A percentile compares a stretch with the other conserved stretches of the same genome.
These are phyloP conservation scores for Hydrotaea cyrtoneurina DNA, from an alignment of 2,888 invertebrate species.

Conservation along the genomic window DNA sequence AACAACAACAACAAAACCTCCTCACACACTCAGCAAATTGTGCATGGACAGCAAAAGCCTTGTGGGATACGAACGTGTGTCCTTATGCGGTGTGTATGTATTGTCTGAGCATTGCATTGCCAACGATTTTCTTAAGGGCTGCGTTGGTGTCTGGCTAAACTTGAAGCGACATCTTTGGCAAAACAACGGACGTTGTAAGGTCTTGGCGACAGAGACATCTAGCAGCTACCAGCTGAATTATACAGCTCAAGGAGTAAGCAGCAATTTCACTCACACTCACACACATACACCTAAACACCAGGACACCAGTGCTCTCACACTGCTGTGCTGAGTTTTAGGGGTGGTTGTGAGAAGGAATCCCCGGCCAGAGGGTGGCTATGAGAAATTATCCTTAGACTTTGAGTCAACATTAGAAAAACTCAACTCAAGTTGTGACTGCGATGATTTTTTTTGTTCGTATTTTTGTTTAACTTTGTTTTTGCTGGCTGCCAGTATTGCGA, in stretches of 20 bases:
- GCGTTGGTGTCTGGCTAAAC: neutral
- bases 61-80: no score
- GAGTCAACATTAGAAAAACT: neutral
- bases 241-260: neutral
- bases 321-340: neutral
- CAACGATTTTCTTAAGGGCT: slow-evolving; percentile 12
- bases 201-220: neutral
- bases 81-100: slow-evolving; percentile 20
- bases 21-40: neutral
- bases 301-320: neutral
- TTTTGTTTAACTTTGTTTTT: no score
- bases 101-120: neutral
- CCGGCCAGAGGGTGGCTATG: neutral
- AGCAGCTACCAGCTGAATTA: neutral
- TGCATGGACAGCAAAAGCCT: neutral
- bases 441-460: no score
- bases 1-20: slow-evolving; percentile 35
- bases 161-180: slow-evolving; percentile 4
- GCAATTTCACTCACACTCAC: neutral
- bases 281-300: neutral
- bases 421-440: no score
- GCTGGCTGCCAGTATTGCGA: no score
- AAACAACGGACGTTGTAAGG: neutral
- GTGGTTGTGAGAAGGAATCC: neutral
- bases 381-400: neutral